Conservation (phyloP, 2,797 vertebrate species). For the Poeciliopsis presidionis region DNA sequence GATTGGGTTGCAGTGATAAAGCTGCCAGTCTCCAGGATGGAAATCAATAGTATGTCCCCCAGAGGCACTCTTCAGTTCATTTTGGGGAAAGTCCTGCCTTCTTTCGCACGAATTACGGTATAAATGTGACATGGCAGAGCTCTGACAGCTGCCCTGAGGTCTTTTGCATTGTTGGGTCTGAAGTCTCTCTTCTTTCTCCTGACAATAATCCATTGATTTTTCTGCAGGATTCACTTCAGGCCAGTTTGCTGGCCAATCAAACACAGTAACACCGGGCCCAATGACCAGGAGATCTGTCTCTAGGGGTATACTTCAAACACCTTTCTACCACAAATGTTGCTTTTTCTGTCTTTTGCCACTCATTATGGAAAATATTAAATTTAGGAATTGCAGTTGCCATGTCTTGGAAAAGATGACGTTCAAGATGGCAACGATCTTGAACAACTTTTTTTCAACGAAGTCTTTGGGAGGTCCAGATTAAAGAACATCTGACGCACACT, state of each 20-base stretch:
- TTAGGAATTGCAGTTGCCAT: not conserved
- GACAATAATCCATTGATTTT: not conserved
- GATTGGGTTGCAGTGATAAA: not conserved
- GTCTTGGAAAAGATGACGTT: not conserved
- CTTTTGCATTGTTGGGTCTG: not conserved
- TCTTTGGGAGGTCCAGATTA: not conserved
- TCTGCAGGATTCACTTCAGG: not conserved
- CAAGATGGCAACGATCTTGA: not conserved
- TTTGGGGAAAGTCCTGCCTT: not conserved
- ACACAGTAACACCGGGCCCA: not conserved
- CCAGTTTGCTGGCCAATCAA: not conserved
- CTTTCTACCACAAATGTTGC: not conserved
- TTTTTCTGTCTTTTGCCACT: not conserved
- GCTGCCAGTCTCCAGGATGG: not conserved
- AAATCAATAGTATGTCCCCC: not conserved
- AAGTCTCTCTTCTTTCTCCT: not conserved
- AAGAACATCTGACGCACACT: not conserved
- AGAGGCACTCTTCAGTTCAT: not conserved
- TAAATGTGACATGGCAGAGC: not conserved
- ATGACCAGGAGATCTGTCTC: not conserved
- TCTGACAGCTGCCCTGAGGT: not conserved
- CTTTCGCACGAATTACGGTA: not conserved
- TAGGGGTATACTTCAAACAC: not conserved
- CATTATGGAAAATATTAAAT: not conserved
- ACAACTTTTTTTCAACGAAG: not conserved